Evolutionary conservation across 2,797 vertebrate species (phyloP).

Genomic region (Dipus sagitta): DNA sequence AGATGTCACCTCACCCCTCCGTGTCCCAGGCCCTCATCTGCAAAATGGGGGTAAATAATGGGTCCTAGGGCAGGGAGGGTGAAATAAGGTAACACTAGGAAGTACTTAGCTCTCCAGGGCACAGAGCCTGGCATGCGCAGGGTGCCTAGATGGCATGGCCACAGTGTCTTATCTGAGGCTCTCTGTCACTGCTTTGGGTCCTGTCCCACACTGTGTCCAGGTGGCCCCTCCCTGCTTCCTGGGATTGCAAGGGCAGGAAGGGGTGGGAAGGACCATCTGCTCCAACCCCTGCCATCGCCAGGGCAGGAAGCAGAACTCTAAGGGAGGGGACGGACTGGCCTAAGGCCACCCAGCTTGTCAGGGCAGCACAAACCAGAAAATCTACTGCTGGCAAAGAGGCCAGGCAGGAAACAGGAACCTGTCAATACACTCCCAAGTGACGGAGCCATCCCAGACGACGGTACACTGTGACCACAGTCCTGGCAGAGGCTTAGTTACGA

Average conservation of each 20-base stretch:
- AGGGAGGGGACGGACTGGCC: slow-evolving; percentile 41
- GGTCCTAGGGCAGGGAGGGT: not conserved
- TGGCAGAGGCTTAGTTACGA: not conserved
- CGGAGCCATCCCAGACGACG: not conserved
- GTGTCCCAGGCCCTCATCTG: not conserved
- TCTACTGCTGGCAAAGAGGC: slow-evolving; percentile 18
- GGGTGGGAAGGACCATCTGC: slow-evolving; percentile 12
- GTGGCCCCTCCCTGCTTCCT: not conserved
- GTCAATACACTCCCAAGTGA: slow-evolving; percentile 13
- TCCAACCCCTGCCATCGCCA: not conserved
- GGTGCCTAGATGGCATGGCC: no score
- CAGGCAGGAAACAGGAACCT: slow-evolving; percentile 58
- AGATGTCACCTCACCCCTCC: not conserved
- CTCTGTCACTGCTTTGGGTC: not conserved
- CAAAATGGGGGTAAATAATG: not conserved
- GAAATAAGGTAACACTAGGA: not conserved
- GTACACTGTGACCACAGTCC: not conserved
- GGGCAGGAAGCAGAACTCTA: slow-evolving; percentile 49
- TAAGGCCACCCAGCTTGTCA: not conserved
- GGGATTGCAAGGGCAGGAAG: slow-evolving; percentile 48
- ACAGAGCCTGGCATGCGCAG: not conserved
- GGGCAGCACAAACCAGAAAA: slow-evolving; percentile 47
- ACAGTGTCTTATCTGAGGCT: not conserved
- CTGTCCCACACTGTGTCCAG: not conserved
- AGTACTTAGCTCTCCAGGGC: not conserved